Base-by-base conservation (phyloP, 2,797 vertebrate species). In the Sciurus vulgaris region DNA sequence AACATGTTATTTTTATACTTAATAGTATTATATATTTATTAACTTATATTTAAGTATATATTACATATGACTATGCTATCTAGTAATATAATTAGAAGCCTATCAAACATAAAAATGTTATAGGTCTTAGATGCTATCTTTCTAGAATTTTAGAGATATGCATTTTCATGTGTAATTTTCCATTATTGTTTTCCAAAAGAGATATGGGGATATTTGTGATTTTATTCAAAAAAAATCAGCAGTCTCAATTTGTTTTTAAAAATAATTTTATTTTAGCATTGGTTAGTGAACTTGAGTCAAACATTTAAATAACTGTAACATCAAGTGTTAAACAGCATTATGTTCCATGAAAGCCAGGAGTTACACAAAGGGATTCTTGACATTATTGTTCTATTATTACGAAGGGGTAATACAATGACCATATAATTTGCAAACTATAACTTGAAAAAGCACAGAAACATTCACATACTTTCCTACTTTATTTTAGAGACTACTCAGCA, bases 211-310 rank as follows among this genome's bases (percentile, higher is more conserved):
- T 86, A 47, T 69, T 92, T 70, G 49, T 82, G 30, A 86, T 72
- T 96, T 47, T 85, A 84, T 67, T 88, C 77, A 54, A 84, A 65
- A 69, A 69, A 77, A 9, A 81, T 10, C 61, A 77, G 44, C 78
- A 77, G 5, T 89, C 20, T 79, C 49, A 54, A 86, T 41, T 56
- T 56, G 4, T 47, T 89, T 85, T 17, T 28, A 41, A 83, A 83
- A 82, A n/a, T 59, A 59, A 67, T 13, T 95, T 81, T 91, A 86
- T 95, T 82, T 95, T 82, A 87, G 28, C 41, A 88, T 49, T 76
- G 47, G n/a, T 77, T 95, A 72, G 63, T 26, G 63, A 47, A 81
- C 3, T 44, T 26, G 30, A 61, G 13, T 28, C 6, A 35, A 38
- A 59, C 33, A 82, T 51, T 89, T 96, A 63, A 86, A 74, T 63